Evolutionary conservation across 2,797 vertebrate species (phyloP), one percentile per base, ranked within the genome.

Genomic region (Periophthalmus magnuspinnatus): DNA sequence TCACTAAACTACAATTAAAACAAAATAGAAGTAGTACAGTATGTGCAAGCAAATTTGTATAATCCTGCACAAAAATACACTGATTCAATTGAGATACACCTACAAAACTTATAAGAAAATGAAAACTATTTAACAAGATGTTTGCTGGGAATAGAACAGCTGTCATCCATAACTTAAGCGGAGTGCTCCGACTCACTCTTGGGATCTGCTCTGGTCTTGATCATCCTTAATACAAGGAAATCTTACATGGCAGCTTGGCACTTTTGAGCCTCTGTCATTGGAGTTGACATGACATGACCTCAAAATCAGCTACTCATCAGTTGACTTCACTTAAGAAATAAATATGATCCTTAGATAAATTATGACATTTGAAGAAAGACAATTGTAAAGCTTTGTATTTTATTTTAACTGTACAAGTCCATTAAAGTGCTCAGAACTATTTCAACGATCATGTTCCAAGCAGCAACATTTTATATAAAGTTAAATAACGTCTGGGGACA

Each of bases 181-280:
- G 76, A 70, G 67, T 69, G 67, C 32, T 54, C 65, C 69, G 79
- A 67, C 74, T 64, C 57, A 28, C 84, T 63, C 72, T 0, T 22
- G 77, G 75, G 78, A 83, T 70, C 61, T 38, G 64, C 65, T 88
- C 85, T 89, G 86, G 77, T 84, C 68, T 83, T 57, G 70, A 79
- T 90, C 83, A 87, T 83, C 83, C 71, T 69, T 17, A 33, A 59
- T 70, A 75, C 75, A 65, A 75, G 84, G 69, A 88, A 91, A 90
- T 78, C 58, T 54, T 83, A 87, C 81, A 83, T 82, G 90, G 78
- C 88, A 90, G 84, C 68, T 75, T 73, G 62, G 72, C 73, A 66
- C 69, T 68, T 66, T 74, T 50, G 72, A 54, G 68, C 80, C 33
- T 74, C 52, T n/a, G 70, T 41, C 36, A 21, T 13, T 21, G 47